phyloP scores from a whole-genome alignment of 2,797 vertebrate species.

The Crotalus adamanteus region DNA sequence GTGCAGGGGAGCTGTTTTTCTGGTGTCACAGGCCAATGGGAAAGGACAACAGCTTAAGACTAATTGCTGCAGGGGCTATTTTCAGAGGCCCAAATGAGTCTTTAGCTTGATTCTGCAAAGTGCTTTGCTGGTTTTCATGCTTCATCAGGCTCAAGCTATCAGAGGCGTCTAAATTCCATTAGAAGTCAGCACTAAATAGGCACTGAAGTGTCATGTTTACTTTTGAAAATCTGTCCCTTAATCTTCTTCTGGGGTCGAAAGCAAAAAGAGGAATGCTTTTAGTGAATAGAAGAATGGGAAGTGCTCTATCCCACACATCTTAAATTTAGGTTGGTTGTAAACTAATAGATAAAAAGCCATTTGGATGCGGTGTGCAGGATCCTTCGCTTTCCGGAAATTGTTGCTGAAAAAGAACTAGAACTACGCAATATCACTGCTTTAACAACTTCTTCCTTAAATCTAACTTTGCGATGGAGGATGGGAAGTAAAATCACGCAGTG shows the following conservation, averaged over 20 bases:
- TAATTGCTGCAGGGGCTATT: constrained; percentile 15
- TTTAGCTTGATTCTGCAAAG: constrained; percentile 29
- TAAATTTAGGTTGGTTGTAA: constrained; percentile 2
- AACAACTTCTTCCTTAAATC: not conserved
- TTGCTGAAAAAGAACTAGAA: constrained; percentile 3
- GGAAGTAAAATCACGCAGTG: not conserved
- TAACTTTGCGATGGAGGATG: not conserved
- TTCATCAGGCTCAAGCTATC: constrained; percentile 28
- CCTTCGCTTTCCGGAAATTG: not conserved
- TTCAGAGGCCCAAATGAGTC: constrained; percentile 22
- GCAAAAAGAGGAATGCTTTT: constrained; percentile 17
- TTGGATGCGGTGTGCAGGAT: not conserved
- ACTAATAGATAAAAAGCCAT: not conserved
- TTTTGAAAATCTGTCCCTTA: constrained; percentile 18
- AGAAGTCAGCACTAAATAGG: constrained; percentile 31
- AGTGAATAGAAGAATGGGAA: constrained; percentile 3
- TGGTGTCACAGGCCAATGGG: constrained; percentile 2
- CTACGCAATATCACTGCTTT: not conserved
- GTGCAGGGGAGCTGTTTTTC: not conserved
- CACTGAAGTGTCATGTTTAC: constrained; percentile 22
- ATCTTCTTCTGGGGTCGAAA: constrained; percentile 31
- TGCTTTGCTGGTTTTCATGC: constrained; percentile 30
- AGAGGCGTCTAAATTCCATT: constrained; percentile 29
- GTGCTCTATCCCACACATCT: not conserved
- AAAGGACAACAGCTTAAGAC: constrained; percentile 13